A percentile compares a stretch with the other conserved stretches of the same genome.
These are phyloP conservation scores for Galeruca laticollis DNA, from an alignment of 2,888 invertebrate genomes.

Conservation along the genomic window DNA sequence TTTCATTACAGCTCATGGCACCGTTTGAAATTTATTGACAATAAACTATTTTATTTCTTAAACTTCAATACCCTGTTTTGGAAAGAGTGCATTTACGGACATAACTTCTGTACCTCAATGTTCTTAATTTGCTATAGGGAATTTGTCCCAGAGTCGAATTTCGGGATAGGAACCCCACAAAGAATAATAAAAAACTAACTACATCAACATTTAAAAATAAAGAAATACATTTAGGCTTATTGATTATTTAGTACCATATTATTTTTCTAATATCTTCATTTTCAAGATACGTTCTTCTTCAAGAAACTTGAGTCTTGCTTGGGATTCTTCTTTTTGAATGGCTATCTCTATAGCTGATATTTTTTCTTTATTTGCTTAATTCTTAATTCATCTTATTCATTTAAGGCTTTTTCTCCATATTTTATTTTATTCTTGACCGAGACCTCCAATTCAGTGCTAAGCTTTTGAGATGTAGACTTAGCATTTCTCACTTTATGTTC, in stretches of 20 bases:
- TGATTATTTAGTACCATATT: background rate
- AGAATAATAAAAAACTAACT: background rate
- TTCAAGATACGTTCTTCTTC: constrained; percentile 8
- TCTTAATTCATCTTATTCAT: background rate
- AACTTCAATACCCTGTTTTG: too few relatives aligned
- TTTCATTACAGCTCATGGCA: too few relatives aligned
- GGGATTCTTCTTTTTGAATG: constrained; percentile 2
- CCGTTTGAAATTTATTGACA: too few relatives aligned
- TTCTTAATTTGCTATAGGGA: too few relatives aligned
- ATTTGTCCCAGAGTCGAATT: too few relatives aligned
- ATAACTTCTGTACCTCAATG: too few relatives aligned
- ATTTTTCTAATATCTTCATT: constrained; percentile 1
- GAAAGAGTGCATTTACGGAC: too few relatives aligned
- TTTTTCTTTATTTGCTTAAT: constrained; percentile 7
- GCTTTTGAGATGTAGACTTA: constrained; percentile 7
- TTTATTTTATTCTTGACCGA: constrained; percentile 15
- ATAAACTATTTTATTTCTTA: too few relatives aligned
- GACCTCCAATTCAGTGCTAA: constrained; percentile 18
- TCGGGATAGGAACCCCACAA: background rate
- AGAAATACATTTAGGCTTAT: background rate
- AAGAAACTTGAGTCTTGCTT: constrained; percentile 13
- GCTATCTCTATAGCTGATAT: constrained; percentile 9
- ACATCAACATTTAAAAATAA: background rate
- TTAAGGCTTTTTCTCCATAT: constrained; percentile 21
- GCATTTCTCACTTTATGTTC: constrained; percentile 5